A percentile compares a stretch with the other conserved stretches of the same genome.
These are phyloP conservation scores for Malachius bipustulatus DNA, from an alignment of 2,888 invertebrate species.

Conservation along the genomic window DNA sequence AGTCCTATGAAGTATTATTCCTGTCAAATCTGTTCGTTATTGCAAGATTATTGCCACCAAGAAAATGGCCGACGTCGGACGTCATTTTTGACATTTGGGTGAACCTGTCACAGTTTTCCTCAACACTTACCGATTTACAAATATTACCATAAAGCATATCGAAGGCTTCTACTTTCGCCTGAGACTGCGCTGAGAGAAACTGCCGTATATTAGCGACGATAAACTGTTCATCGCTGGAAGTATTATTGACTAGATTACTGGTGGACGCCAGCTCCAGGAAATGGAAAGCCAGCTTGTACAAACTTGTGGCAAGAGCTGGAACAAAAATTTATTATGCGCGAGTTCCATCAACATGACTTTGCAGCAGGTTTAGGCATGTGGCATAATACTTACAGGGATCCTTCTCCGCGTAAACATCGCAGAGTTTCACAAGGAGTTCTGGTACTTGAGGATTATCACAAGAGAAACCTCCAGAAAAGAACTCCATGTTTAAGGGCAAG, in stretches of 20 bases:
- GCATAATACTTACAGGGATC: too few species aligned
- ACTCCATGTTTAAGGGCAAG: too few species aligned
- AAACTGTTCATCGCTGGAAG: constrained; percentile 25
- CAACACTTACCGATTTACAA: constrained; percentile 28
- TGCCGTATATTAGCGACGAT: constrained; percentile 26
- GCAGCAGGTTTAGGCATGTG: too few species aligned
- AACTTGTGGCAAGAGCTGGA: constrained; percentile 25
- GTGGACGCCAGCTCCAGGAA: constrained; percentile 22
- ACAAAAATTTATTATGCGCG: too few species aligned
- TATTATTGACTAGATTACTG: constrained; percentile 7
- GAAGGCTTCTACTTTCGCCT: constrained; percentile 28
- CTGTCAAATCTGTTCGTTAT: too few species aligned
- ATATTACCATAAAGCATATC: constrained; percentile 30
- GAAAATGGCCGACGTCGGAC: background rate
- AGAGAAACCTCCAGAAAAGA: too few species aligned
- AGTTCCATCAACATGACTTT: too few species aligned
- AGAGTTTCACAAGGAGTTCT: too few species aligned
- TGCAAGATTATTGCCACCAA: background rate
- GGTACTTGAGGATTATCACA: too few species aligned
- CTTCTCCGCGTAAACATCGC: too few species aligned
- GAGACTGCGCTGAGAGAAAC: constrained; percentile 21
- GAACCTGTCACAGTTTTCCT: background rate
- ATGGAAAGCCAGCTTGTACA: constrained; percentile 25
- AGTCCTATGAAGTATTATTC: too few species aligned
- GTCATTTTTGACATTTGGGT: background rate